Conservation (phyloP, 2,113 vertebrate genomes). For the Polypterus bichir region DNA sequence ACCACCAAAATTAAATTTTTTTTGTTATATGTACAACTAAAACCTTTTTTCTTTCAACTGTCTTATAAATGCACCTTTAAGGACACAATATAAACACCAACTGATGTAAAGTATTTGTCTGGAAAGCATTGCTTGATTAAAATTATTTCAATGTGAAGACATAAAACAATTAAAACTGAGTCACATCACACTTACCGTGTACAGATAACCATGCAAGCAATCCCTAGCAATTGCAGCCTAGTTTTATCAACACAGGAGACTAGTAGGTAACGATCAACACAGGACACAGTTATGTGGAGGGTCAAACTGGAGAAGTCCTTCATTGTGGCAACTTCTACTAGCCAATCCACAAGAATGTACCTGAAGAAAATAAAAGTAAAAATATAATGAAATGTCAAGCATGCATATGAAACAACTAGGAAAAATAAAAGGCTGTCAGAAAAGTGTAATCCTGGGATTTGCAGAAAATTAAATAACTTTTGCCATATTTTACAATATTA, state of each 20-base stretch:
- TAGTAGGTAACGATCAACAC: conserved; percentile 82
- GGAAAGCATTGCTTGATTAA: no score
- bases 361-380: conserved; percentile 31
- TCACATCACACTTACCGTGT: conserved; percentile 60
- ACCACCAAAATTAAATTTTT: no score
- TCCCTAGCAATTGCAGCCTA: conserved; percentile 81
- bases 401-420: no score
- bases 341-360: conserved; percentile 93
- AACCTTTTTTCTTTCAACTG: background rate
- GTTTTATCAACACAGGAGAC: conserved; percentile 68
- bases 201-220: conserved; percentile 96
- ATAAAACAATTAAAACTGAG: background rate
- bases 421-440: no score
- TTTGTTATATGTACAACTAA: no score
- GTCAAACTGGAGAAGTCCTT: conserved; percentile 90
- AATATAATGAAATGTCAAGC: no score
- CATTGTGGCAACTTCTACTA: conserved; percentile 94
- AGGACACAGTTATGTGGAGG: conserved; percentile 80
- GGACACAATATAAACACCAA: background rate
- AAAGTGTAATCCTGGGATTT: no score
- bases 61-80: background rate
- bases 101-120: no score
- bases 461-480: no score
- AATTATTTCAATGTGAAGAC: background rate
- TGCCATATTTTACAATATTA: no score